phyloP scores from a whole-genome alignment of 2,888 invertebrate species.

The Arctia plantaginis region DNA sequence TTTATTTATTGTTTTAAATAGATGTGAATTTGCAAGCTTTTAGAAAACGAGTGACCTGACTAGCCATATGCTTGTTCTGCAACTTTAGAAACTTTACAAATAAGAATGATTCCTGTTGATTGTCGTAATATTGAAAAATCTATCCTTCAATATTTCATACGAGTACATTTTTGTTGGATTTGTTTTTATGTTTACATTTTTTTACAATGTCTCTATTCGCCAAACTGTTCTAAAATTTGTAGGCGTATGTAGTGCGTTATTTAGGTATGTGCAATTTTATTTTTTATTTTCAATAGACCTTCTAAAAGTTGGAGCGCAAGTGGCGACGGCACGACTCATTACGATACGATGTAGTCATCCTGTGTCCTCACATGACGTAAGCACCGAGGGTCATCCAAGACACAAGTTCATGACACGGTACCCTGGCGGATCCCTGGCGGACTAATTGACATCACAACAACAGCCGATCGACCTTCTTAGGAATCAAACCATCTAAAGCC shows the following conservation, averaged over 20 bases:
- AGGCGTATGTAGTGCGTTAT: too few species aligned
- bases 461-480: background rate
- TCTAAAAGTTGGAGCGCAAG: background rate
- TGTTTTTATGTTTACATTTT: too few species aligned
- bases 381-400: slow-evolving; percentile 25
- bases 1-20: too few species aligned
- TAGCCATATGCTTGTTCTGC: background rate
- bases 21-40: too few species aligned
- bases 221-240: too few species aligned
- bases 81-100: background rate
- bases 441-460: too few species aligned
- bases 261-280: background rate
- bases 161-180: too few species aligned
- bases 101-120: background rate
- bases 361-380: slow-evolving; percentile 32
- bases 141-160: too few species aligned
- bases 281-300: background rate
- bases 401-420: slow-evolving; percentile 46
- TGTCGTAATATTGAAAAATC: too few species aligned
- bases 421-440: slow-evolving; percentile 39
- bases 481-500: too few species aligned
- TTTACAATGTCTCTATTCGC: too few species aligned
- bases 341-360: background rate
- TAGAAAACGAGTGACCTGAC: background rate
- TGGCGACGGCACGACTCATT: background rate